Conservation (phyloP, 1,140 invertebrate species). For the Drosophila sp. region DNA sequence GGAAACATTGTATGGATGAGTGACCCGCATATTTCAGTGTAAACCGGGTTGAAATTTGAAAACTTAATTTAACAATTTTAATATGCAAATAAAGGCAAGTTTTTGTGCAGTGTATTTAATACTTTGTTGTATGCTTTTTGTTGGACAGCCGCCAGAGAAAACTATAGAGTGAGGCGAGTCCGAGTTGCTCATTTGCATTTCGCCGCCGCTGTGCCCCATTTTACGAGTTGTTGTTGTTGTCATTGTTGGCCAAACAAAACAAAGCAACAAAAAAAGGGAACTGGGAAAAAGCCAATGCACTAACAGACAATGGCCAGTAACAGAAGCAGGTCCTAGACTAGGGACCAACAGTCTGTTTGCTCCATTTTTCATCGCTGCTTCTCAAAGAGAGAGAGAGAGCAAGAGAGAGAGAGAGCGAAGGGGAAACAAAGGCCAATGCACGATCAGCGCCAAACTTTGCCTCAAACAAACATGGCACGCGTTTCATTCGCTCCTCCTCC, state of each 20-base stretch:
- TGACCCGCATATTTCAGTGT: too few relatives aligned
- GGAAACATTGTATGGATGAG: too few relatives aligned
- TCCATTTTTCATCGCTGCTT: slow-evolving; percentile 27
- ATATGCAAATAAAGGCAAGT: too few relatives aligned
- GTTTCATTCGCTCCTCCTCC: not conserved
- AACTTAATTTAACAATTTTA: too few relatives aligned
- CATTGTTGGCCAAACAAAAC: slow-evolving; percentile 21
- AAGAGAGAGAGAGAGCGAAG: slow-evolving; percentile 4
- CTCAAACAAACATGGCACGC: slow-evolving; percentile 19
- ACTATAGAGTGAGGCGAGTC: slow-evolving; percentile 2
- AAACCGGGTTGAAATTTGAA: too few relatives aligned
- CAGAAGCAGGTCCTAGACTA: slow-evolving; percentile 17
- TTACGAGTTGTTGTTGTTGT: slow-evolving; percentile 14
- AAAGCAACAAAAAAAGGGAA: slow-evolving; percentile 33
- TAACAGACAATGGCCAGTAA: slow-evolving; percentile 43
- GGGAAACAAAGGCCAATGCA: slow-evolving; percentile 49
- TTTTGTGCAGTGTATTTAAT: slow-evolving; percentile 38
- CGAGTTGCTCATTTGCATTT: slow-evolving; percentile 59
- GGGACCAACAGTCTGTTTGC: slow-evolving; percentile 23
- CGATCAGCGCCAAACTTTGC: slow-evolving; percentile 46
- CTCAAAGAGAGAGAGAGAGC: slow-evolving; percentile 3
- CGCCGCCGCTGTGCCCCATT: slow-evolving; percentile 29
- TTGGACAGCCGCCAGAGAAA: slow-evolving; percentile 40
- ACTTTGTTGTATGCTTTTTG: slow-evolving; percentile 25
- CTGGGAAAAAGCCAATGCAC: slow-evolving; percentile 17